phyloP scores from a whole-genome alignment of 2,888 invertebrate genomes.

The Dione juno region DNA sequence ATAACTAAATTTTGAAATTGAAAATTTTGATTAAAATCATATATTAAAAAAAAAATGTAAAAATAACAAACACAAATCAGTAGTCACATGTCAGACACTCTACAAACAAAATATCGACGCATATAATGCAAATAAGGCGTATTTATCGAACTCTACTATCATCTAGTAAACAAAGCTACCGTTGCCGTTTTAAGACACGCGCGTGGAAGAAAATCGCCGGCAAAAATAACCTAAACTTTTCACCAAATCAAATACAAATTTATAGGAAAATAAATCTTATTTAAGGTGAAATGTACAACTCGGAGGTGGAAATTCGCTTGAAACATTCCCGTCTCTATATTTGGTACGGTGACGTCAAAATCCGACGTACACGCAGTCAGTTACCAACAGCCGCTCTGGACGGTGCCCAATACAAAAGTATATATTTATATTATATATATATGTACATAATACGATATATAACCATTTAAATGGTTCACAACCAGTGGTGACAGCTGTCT shows the following conservation, averaged over 20 bases:
- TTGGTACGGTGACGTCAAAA: slow-evolving; percentile 71
- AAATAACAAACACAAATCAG: not conserved
- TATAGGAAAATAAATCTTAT: slow-evolving; percentile 53
- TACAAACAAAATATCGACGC: slow-evolving; percentile 20
- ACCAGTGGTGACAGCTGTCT: slow-evolving; percentile 20
- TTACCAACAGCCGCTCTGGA: slow-evolving; percentile 65
- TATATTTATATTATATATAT: slow-evolving; percentile 37
- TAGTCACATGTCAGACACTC: slow-evolving; percentile 16
- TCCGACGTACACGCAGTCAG: slow-evolving; percentile 71
- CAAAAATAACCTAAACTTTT: slow-evolving; percentile 81
- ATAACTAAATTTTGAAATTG: no score
- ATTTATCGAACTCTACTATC: slow-evolving; percentile 25
- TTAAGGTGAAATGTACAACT: slow-evolving; percentile 13
- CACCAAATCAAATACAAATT: slow-evolving; percentile 52
- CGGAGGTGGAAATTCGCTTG: slow-evolving; percentile 53
- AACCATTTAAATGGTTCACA: slow-evolving; percentile 35
- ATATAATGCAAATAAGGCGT: slow-evolving; percentile 36
- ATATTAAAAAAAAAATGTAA: no score
- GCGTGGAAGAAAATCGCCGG: slow-evolving; percentile 74
- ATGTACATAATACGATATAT: slow-evolving; percentile 35
- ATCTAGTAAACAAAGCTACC: slow-evolving; percentile 65
- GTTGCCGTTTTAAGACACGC: slow-evolving; percentile 80
- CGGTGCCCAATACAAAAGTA: slow-evolving; percentile 55
- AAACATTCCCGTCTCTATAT: slow-evolving; percentile 63
- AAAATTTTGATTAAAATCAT: no score